A percentile compares a stretch with the other conserved stretches of the same genome.
phyloP scores from a whole-genome alignment of 2,888 invertebrate species.

The Thymelicus sylvestris region DNA sequence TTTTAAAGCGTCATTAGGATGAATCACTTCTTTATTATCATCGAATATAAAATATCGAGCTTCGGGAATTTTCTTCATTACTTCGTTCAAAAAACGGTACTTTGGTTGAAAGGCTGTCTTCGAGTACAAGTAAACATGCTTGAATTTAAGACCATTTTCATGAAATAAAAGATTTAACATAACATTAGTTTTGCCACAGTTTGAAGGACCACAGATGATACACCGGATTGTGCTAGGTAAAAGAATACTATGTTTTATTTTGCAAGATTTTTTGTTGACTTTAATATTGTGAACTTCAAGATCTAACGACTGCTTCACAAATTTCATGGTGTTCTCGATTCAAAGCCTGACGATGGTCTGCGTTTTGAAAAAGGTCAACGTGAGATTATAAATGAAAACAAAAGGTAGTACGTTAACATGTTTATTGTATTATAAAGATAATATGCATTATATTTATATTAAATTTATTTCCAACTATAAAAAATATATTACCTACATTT shows the following conservation, averaged over 20 bases:
- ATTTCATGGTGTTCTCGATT: neutral
- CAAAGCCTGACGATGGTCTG: neutral
- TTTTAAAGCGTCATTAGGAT: slow-evolving; percentile 14
- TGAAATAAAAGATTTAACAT: no score
- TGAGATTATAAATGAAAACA: no score
- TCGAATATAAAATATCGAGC: neutral
- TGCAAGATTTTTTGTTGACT: neutral
- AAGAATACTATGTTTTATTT: neutral
- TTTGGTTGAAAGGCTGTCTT: no score
- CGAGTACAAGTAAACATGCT: no score
- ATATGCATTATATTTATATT: neutral
- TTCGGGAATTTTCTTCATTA: neutral
- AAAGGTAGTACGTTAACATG: no score
- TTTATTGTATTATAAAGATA: no score
- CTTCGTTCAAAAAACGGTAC: no score
- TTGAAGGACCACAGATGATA: neutral
- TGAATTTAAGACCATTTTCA: no score
- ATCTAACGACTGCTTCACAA: neutral
- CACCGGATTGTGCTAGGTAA: neutral
- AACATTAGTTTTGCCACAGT: no score
- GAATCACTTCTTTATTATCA: slow-evolving; percentile 15
- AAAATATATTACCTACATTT: neutral
- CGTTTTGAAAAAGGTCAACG: no score
- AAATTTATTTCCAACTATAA: neutral
- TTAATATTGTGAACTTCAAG: slow-evolving; percentile 1